Base-by-base conservation (phyloP, 2,888 invertebrate genomes). In the Fissipunctia ypsillon region DNA sequence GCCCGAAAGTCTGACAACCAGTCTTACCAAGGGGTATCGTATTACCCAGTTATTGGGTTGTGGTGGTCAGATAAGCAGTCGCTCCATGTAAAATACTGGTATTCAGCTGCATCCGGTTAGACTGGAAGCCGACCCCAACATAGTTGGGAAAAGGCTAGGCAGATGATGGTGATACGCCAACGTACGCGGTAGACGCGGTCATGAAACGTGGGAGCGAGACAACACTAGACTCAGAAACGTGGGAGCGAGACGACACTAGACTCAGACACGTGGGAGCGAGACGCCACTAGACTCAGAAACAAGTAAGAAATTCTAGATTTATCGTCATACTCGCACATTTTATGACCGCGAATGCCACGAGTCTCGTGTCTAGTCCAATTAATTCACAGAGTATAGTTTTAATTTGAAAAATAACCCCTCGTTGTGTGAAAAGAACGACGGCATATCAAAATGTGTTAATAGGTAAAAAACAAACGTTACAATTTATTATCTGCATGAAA, bases 401-500 rank as follows among this genome's bases (percentile, higher is more conserved):
- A 52, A 25, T 52, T 52, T 12, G 25, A 25, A 25, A 52, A 52
- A 52, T 25, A 52, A 6, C 14, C 12, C 52, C 16, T 28, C 1
- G 3, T 19, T 54, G 1, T 54, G 16, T 16, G 19, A 68, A 43
- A 64, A 31, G 1, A 35, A 38, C 2, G 2, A 38, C 12, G 3
- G 12, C 16, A 1, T 35, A 22, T 38, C 28, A n/a, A 78, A 69
- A 78, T 4, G 0, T 45, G 43, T 38, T 10, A 45, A 14, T 12
- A 45, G 1, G 14, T 59, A 25, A 16, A 52, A 71, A 59, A 59
- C n/a, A 59, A 50, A 35, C 9, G 4, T 69, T 69, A 3, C 52
- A 60, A 69, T 70, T 60, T 75, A 60, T 69, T 69, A 69, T 60
- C 78, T 45, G 78, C 69, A 78, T 78, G 38, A 60, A 78, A 69